Base-by-base conservation (phyloP, 2,797 vertebrate genomes). In the Sciurus vulgaris region DNA sequence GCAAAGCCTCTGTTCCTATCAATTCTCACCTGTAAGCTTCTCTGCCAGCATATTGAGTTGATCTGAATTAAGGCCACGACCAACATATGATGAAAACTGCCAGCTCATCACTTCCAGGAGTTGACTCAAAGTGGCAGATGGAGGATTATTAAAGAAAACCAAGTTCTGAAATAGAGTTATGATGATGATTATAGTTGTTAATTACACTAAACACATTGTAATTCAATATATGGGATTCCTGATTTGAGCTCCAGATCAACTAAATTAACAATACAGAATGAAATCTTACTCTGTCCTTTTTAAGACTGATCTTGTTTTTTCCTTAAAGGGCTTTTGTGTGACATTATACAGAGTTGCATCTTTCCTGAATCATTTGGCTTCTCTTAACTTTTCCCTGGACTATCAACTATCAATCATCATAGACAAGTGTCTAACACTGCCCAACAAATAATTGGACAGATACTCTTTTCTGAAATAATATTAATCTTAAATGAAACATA, bases 71-170 rank as follows among this genome's bases (percentile, higher is more conserved):
- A 99, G 99, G 54, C 99, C 99, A 33, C 99, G 99, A 14, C 99
- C 99, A 0, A 99, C 99, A 0, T 99, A 99, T 0, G 99, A 99
- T 54, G 99, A 99, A 97, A 99, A 99, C 94, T 99, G 99, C 99
- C 99, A 99, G 98, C 99, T 99, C 94, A 99, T 98, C 47, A 99
- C 99, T 98, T 99, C 99, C 4, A 99, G 98, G 69, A 99, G 99
- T 97, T 99, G 99, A 96, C 98, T 99, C 99, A 99, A 98, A 73
- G 98, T 98, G 85, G 99, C 99, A 86, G 99, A 97, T 14, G 99
- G 99, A 0, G 99, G 99, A 86, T 99, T 99, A 78, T 98, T 99
- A 97, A 99, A 99, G 98, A 99, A 99, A 22, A 98, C 98, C 97
- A 99, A 92, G 98, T 99, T 99, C 99, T 99, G 98, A 65, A 98